These are phyloP conservation scores for Dolomedes plantarius DNA, from an alignment of 2,888 invertebrate genomes.

Conservation along the genomic window DNA sequence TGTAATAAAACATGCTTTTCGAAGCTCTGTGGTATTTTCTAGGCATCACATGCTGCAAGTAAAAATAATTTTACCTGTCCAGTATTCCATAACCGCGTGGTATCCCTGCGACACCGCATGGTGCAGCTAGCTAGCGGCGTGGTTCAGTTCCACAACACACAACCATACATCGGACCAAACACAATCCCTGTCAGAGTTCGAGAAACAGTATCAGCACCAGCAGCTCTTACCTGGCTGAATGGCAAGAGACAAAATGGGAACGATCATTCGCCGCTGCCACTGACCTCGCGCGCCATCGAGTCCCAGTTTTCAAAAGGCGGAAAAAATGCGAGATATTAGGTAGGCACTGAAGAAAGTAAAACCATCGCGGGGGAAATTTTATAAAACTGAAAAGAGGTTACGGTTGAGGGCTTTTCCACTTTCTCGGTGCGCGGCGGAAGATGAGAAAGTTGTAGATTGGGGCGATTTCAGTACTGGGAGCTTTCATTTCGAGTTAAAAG, in stretches of 20 bases:
- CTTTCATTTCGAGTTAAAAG: too few relatives aligned
- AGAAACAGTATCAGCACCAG: too few relatives aligned
- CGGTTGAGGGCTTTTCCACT: constrained; percentile 30
- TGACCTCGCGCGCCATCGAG: constrained; percentile 52
- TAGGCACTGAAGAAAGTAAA: constrained; percentile 11
- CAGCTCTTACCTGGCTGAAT: not conserved
- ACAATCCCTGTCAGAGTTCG: not conserved
- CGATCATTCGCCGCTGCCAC: constrained; percentile 52
- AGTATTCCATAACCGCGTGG: constrained; percentile 48
- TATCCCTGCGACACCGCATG: constrained; percentile 31
- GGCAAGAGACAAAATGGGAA: constrained; percentile 39
- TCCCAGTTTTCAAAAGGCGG: constrained; percentile 56
- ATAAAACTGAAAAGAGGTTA: constrained; percentile 4
- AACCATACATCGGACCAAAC: not conserved
- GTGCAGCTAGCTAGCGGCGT: not conserved
- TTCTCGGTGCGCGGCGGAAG: constrained; percentile 37
- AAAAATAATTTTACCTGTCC: constrained; percentile 62
- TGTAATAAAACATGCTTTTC: too few relatives aligned
- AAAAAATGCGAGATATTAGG: constrained; percentile 24
- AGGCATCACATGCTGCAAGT: too few relatives aligned
- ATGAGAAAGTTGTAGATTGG: constrained; percentile 43
- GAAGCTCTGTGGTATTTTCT: too few relatives aligned
- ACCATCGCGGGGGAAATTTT: not conserved
- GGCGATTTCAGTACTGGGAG: too few relatives aligned
- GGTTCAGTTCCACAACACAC: not conserved